Base-by-base conservation (phyloP, 1,140 invertebrate species). In the Hesperophylax magnus region DNA sequence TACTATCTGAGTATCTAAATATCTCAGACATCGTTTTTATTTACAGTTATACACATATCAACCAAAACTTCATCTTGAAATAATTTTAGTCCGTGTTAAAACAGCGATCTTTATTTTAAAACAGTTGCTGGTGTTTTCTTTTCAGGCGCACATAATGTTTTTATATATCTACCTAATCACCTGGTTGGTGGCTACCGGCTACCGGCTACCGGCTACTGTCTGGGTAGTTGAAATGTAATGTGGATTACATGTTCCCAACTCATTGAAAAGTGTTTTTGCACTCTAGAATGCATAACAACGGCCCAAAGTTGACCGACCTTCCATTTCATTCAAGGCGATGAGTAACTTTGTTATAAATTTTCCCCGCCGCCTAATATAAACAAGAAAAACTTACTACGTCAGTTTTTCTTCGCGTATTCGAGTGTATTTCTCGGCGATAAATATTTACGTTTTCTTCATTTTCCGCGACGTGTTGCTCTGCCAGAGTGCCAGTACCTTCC, bases 381-480 rank as follows among this genome's bases (percentile, higher is more conserved):
- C 72, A 60, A 39, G 72, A 4, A 27, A 75, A 56, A 52, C 52
- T 31, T 60, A 76, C 72, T 76, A 76, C 54, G 54, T 60, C 71
- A 76, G 56, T 34, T 58, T 76, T 60, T 76, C 24, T 34, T 6
- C 54, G 54, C 54, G 72, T 72, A 71, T 71, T 18, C 67, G n/a
- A 39, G 67, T 56, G 31, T 76, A 60, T 72, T 72, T 60, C 72
- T 58, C 54, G 17, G 2, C 27, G 56, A 76, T 76, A 76, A 76
- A 76, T 76, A 76, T 76, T 76, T 76, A 76, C 72, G 27, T 60
- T 76, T 76, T 72, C 47, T 72, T 72, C 31, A 72, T 53, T 72
- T 72, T 52, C 52, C 47, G 47, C 69, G 69, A 24, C 47, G 9
- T 20, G 63, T 27, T 47, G 9, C 22, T 72, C 69, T 24, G 69